Conservation (phyloP, 2,797 vertebrate genomes). For the Neoniphon sammara region DNA sequence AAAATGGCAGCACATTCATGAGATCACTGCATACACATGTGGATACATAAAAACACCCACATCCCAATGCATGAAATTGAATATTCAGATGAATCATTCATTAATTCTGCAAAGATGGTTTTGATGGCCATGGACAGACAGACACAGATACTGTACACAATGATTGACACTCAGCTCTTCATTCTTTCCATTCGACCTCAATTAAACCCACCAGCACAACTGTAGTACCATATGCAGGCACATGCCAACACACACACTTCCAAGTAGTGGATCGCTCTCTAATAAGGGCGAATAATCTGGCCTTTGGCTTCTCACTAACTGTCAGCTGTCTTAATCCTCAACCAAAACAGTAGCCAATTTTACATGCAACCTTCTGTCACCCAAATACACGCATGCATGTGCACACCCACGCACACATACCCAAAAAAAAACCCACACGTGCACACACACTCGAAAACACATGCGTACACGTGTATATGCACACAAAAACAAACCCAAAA, state of each 20-base stretch:
- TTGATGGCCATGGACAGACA: neutral
- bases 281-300: constrained; percentile 76
- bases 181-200: constrained; percentile 15
- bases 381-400: constrained; percentile 1
- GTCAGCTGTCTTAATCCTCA: constrained; percentile 69
- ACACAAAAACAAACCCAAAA: neutral
- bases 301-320: constrained; percentile 70
- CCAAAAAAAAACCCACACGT: neutral
- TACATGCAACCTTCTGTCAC: constrained; percentile 27
- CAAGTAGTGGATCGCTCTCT: constrained; percentile 60
- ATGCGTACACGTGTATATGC: neutral
- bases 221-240: neutral
- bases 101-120: too few relatives aligned
- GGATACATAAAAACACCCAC: constrained; percentile 15
- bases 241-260: constrained; percentile 48
- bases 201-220: constrained; percentile 11
- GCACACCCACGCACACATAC: neutral
- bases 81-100: too few relatives aligned
- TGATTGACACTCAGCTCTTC: too few relatives aligned
- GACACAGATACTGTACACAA: neutral
- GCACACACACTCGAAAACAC: constrained; percentile 16
- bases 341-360: constrained; percentile 67
- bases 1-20: neutral
- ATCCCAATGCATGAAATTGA: too few relatives aligned
- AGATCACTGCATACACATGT: constrained; percentile 54